phyloP scores from a whole-genome alignment of 1,140 invertebrate species.

The Helicoverpa zea region DNA sequence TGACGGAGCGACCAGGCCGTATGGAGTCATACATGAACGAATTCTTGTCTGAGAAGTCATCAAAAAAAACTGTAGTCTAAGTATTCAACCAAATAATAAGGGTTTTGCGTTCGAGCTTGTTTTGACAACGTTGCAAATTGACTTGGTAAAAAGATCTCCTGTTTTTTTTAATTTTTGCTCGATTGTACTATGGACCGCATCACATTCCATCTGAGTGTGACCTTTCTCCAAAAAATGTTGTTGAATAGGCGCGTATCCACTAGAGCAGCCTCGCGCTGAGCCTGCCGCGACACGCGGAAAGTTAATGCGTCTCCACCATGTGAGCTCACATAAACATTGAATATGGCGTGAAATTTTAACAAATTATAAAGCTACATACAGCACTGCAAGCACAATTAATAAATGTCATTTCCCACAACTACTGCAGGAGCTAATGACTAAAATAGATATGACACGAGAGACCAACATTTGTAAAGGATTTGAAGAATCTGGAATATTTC shows the following conservation, averaged over 20 bases:
- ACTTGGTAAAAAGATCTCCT: not conserved
- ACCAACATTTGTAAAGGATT: too few relatives aligned
- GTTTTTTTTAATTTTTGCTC: not conserved
- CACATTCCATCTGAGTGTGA: not conserved
- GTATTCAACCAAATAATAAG: not conserved
- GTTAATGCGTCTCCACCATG: too few relatives aligned
- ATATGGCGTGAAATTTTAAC: too few relatives aligned
- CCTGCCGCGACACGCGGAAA: too few relatives aligned
- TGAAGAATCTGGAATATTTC: too few relatives aligned
- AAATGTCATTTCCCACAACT: too few relatives aligned
- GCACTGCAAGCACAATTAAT: too few relatives aligned
- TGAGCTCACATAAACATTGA: too few relatives aligned
- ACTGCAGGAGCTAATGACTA: too few relatives aligned
- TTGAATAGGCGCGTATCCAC: not conserved
- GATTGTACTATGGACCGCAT: not conserved
- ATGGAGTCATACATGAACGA: constrained; percentile 1
- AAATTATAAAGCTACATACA: too few relatives aligned
- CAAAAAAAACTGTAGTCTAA: constrained; percentile 3
- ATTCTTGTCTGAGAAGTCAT: not conserved
- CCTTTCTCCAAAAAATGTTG: not conserved
- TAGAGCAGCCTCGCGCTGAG: too few relatives aligned
- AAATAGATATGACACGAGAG: too few relatives aligned
- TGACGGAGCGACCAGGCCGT: not conserved
- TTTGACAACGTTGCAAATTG: not conserved
- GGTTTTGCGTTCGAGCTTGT: not conserved